Conservation (phyloP, 1,140 invertebrate species). For the Drosophila carrolli region DNA sequence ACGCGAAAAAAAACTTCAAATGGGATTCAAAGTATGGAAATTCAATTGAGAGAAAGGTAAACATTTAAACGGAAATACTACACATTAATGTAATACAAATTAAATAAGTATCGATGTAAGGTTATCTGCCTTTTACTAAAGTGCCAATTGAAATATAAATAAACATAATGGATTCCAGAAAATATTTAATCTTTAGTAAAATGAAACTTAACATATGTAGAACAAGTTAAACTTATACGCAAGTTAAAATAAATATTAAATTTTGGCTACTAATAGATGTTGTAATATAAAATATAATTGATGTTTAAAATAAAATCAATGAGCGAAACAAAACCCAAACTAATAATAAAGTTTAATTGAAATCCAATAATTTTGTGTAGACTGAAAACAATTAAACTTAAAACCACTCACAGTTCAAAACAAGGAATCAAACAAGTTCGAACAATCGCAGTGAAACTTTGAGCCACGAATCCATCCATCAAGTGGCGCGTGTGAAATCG, state of each 20-base stretch:
- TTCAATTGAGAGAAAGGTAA: neutral
- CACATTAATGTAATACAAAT: too few relatives aligned
- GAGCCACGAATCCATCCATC: constrained; percentile 5
- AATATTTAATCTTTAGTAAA: too few relatives aligned
- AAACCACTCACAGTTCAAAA: neutral
- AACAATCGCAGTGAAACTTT: neutral
- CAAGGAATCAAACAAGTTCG: constrained; percentile 7
- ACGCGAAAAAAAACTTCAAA: neutral
- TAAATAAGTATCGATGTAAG: too few relatives aligned
- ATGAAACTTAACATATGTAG: too few relatives aligned
- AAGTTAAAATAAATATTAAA: too few relatives aligned
- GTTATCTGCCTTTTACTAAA: too few relatives aligned
- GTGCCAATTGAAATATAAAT: too few relatives aligned
- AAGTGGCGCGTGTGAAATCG: constrained; percentile 9
- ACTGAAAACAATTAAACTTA: neutral
- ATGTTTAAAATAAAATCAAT: neutral
- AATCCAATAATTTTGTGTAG: neutral
- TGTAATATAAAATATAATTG: too few relatives aligned
- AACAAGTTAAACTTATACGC: too few relatives aligned
- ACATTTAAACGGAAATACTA: neutral
- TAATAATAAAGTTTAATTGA: neutral
- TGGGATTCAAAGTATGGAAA: constrained; percentile 4
- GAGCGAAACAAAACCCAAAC: neutral
- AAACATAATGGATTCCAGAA: too few relatives aligned
- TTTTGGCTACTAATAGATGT: too few relatives aligned